Evolutionary conservation across 2,797 vertebrate genomes (phyloP).

Genomic region (Enteromius paludinosus): DNA sequence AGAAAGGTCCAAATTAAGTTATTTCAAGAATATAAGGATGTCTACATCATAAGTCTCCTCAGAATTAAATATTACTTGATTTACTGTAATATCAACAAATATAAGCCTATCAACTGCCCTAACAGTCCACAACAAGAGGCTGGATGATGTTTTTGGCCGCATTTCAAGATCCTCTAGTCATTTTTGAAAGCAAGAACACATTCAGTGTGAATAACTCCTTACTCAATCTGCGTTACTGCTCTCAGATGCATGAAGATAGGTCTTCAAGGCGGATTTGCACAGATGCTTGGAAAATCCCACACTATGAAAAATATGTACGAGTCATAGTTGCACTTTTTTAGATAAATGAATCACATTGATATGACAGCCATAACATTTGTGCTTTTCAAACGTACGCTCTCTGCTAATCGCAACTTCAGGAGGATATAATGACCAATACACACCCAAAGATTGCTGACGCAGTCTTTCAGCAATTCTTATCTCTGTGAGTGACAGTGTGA

Average conservation of each 20-base stretch:
- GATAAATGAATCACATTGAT: not conserved
- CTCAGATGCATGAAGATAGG: not conserved
- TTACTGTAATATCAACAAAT: not conserved
- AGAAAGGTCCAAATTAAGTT: not conserved
- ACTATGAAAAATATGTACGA: not conserved
- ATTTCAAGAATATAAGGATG: not conserved
- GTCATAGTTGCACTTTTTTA: not conserved
- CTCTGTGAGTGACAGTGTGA: conserved; percentile 4
- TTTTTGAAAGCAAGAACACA: not conserved
- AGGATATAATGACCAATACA: not conserved
- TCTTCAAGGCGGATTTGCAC: not conserved
- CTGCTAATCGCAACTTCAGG: not conserved
- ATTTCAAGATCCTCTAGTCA: not conserved
- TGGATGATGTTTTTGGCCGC: not conserved
- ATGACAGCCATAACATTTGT: not conserved
- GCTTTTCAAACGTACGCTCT: not conserved
- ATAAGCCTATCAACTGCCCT: not conserved
- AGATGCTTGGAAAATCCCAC: not conserved
- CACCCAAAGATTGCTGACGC: not conserved
- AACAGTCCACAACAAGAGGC: not conserved
- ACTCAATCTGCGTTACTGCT: not conserved
- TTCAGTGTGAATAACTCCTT: not conserved
- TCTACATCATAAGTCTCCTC: no score
- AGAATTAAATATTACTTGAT: not conserved
- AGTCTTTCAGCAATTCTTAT: conserved; percentile 31